Conservation (phyloP, 2,888 invertebrate genomes). For the Hirtodrosophila histrioides region DNA sequence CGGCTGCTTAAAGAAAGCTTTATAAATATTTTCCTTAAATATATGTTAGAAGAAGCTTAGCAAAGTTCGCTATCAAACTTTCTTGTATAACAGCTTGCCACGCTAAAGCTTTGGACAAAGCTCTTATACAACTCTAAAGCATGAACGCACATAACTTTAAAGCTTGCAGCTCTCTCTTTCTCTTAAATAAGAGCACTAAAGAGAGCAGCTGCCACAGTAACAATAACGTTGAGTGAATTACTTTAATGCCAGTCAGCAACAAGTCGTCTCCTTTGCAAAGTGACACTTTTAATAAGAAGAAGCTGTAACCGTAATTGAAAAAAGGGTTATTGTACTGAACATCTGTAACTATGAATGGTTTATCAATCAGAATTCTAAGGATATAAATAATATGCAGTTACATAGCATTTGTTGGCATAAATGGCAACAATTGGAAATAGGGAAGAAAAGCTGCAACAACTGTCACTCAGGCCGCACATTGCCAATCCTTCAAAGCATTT, state of each 20-base stretch:
- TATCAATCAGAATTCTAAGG: no score
- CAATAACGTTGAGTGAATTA: neutral
- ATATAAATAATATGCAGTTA: no score
- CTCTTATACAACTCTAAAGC: constrained; percentile 20
- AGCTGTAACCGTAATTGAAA: no score
- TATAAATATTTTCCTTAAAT: no score
- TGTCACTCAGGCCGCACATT: constrained; percentile 9
- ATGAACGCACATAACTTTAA: neutral
- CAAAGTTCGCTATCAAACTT: neutral
- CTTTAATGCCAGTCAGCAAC: constrained; percentile 22
- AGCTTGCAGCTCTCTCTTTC: neutral
- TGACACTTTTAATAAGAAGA: no score
- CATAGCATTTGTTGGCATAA: neutral
- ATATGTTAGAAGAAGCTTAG: no score
- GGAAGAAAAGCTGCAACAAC: constrained; percentile 16
- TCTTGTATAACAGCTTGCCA: constrained; percentile 31
- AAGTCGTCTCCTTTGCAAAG: constrained; percentile 13
- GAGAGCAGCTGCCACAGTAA: neutral
- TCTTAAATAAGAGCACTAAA: neutral
- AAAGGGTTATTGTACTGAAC: no score
- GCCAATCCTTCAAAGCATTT: constrained; percentile 11
- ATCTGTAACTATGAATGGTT: no score
- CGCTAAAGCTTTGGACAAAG: constrained; percentile 18
- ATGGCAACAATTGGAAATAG: neutral
- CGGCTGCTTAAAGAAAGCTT: neutral